Percentiles rank a stretch among this genome's conserved stretches.
These are phyloP conservation scores for Micrastur ruficollis DNA, from an alignment of 2,797 vertebrate genomes.

Conservation along the genomic window DNA sequence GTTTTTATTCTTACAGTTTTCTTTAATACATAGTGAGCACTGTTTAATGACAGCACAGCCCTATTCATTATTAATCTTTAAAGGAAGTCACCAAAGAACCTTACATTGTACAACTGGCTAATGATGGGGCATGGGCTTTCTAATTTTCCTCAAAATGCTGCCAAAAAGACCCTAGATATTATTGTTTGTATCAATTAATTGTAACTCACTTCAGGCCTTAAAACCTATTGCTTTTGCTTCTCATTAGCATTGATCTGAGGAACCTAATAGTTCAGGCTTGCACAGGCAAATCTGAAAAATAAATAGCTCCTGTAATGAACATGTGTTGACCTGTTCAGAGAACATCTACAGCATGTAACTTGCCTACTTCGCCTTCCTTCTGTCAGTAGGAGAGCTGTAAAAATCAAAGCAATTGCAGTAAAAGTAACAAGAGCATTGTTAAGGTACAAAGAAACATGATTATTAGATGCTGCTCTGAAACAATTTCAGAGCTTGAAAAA, in stretches of 20 bases:
- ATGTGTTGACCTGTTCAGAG: conserved; percentile 30
- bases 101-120: background rate
- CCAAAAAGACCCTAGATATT: background rate
- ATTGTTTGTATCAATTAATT: background rate
- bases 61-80: background rate
- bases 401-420: conserved; percentile 21
- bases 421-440: conserved; percentile 18
- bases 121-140: background rate
- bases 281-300: conserved; percentile 30
- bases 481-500: conserved; percentile 27
- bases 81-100: background rate
- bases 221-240: background rate
- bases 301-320: conserved; percentile 4
- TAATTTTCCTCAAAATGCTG: background rate
- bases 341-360: background rate
- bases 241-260: conserved; percentile 27
- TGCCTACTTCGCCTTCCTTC: background rate
- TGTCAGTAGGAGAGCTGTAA: conserved; percentile 6
- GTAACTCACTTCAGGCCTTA: background rate
- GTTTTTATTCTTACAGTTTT: background rate
- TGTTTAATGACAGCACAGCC: background rate
- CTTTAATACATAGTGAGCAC: background rate
- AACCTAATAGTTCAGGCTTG: background rate
- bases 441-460: conserved; percentile 10
- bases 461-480: conserved; percentile 27